Conservation (phyloP, 2,113 vertebrate species). For the Tragelaphus scriptus region DNA sequence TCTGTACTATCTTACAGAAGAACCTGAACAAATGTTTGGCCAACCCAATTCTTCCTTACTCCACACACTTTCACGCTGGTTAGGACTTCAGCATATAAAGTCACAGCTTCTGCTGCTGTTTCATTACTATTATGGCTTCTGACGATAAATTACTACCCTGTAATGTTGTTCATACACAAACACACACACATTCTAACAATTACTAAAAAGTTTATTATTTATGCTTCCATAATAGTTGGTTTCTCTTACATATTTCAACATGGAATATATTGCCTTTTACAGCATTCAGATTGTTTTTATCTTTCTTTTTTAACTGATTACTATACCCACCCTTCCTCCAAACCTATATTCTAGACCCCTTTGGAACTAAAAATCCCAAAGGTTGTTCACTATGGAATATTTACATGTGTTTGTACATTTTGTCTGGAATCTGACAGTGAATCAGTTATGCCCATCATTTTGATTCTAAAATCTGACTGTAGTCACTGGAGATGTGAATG, state of each 20-base stretch:
- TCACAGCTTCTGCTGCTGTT: not conserved
- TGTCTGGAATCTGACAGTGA: not conserved
- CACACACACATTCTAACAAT: not conserved
- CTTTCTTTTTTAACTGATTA: not conserved
- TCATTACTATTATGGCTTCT: not conserved
- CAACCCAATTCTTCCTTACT: not conserved
- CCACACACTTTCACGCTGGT: not conserved
- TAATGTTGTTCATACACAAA: not conserved
- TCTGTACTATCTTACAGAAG: too few relatives aligned
- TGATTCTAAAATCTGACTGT: not conserved
- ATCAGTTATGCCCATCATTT: not conserved
- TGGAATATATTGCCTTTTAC: not conserved
- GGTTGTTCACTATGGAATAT: not conserved
- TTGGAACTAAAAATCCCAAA: not conserved
- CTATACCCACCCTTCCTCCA: not conserved
- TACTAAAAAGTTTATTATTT: not conserved
- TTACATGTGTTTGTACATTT: not conserved
- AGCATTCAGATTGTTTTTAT: not conserved
- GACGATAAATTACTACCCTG: not conserved
- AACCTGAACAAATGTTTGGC: not conserved
- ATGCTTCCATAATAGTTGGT: not conserved
- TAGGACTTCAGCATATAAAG: too few relatives aligned
- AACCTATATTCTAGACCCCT: not conserved
- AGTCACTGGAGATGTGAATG: not conserved
- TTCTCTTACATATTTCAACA: not conserved